phyloP scores from a whole-genome alignment of 2,888 invertebrate species.

The Antitype chi region DNA sequence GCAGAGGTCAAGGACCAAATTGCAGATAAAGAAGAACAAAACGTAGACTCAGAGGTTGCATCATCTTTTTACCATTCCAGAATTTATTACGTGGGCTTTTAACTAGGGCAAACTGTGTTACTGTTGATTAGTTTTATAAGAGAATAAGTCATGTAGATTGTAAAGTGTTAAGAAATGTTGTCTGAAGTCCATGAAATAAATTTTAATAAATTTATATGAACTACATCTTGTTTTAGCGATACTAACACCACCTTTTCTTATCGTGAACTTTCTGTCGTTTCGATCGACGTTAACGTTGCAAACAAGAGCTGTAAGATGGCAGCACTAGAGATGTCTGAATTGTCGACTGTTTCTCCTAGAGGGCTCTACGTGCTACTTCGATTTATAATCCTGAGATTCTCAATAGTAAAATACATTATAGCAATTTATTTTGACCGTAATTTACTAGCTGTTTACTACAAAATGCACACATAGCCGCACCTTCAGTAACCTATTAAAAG shows the following conservation, averaged over 20 bases:
- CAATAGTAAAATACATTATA: background rate
- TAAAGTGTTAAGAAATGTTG: conserved; percentile 47
- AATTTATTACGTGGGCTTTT: conserved; percentile 80
- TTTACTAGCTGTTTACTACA: background rate
- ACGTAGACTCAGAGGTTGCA: conserved; percentile 82
- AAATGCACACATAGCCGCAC: background rate
- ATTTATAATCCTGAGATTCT: background rate
- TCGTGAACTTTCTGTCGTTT: conserved; percentile 13
- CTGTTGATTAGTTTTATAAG: conserved; percentile 61
- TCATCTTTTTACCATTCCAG: conserved; percentile 85
- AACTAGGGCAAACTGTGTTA: conserved; percentile 41
- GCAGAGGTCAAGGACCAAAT: conserved; percentile 53
- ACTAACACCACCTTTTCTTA: conserved; percentile 61
- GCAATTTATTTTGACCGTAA: background rate
- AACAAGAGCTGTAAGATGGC: conserved; percentile 52
- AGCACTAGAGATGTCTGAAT: conserved; percentile 15
- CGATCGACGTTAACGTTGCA: conserved; percentile 8
- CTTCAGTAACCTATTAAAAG: background rate
- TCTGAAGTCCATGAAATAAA: conserved; percentile 55
- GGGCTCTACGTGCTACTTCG: conserved; percentile 30
- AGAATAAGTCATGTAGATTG: conserved; percentile 60
- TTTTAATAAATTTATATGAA: conserved; percentile 40
- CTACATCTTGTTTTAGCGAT: conserved; percentile 40
- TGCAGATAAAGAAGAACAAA: conserved; percentile 66
- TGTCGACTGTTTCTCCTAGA: conserved; percentile 30